Evolutionary conservation across 2,113 vertebrate genomes (phyloP).

Genomic region (Micronycteris hirsuta): DNA sequence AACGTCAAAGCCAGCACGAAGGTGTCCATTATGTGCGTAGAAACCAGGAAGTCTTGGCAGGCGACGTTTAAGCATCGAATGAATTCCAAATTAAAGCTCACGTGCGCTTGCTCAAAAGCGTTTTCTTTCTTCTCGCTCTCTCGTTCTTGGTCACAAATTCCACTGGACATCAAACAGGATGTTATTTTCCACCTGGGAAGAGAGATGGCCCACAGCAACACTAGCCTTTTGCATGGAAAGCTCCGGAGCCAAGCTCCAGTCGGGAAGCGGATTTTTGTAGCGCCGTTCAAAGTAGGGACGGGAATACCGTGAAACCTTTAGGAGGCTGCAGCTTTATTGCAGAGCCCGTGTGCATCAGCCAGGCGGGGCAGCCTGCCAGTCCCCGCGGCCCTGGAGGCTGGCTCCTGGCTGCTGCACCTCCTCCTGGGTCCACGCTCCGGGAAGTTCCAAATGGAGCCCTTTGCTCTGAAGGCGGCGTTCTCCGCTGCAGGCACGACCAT

Average conservation of each 20-base stretch:
- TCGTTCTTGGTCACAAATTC: neutral
- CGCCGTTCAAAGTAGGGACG: neutral
- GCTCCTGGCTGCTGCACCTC: neutral
- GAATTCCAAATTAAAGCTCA: constrained; percentile 15
- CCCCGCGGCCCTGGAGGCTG: neutral
- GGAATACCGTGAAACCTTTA: fast-evolving
- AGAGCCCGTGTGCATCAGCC: neutral
- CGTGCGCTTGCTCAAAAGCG: neutral
- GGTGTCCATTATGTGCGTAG: neutral
- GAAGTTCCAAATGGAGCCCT: neutral
- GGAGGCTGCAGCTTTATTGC: fast-evolving
- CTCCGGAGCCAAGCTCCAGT: neutral
- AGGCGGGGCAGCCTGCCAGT: neutral
- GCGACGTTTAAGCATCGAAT: constrained; percentile 19
- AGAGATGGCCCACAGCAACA: neutral
- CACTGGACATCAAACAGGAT: neutral
- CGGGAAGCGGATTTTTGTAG: neutral
- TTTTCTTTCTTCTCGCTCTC: neutral
- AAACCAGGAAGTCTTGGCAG: neutral
- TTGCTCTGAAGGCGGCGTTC: neutral
- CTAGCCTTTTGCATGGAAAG: neutral
- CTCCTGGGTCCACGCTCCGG: neutral
- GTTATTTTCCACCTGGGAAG: neutral
- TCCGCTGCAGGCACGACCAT: neutral
- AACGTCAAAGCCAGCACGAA: neutral